These are phyloP conservation scores for Cyanoramphus novaezelandiae DNA, from an alignment of 2,113 vertebrate species.

Conservation along the genomic window DNA sequence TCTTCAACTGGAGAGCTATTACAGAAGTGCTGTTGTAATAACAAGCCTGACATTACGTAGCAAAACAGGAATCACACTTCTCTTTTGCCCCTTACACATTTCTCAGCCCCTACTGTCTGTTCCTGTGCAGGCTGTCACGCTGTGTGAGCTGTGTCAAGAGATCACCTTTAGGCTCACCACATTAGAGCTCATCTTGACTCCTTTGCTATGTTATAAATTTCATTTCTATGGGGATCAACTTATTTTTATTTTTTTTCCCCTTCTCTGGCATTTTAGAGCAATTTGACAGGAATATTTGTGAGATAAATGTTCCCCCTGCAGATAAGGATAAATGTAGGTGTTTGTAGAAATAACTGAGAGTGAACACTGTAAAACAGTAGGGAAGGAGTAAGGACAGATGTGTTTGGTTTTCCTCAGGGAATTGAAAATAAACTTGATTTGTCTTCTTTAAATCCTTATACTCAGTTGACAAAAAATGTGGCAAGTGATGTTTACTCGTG, in stretches of 20 bases:
- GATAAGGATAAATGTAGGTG: constrained; percentile 25
- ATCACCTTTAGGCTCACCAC: neutral
- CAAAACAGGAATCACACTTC: neutral
- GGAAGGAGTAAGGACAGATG: constrained; percentile 49
- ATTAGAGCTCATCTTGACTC: neutral
- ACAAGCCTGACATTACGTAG: neutral
- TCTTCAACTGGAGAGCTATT: neutral
- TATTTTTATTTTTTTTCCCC: neutral
- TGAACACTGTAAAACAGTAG: constrained; percentile 1
- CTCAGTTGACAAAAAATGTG: neutral
- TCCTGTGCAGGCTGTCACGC: neutral
- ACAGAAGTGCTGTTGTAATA: neutral
- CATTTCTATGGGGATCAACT: neutral
- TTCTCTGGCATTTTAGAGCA: neutral
- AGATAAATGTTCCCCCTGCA: constrained; percentile 14
- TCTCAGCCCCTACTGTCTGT: neutral
- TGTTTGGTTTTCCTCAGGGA: constrained; percentile 56
- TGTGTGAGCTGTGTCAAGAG: rapidly evolving
- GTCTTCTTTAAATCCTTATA: constrained; percentile 56
- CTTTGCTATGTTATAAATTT: neutral
- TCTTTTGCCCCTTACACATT: neutral
- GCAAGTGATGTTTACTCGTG: constrained; percentile 29
- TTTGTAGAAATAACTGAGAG: constrained; percentile 46
- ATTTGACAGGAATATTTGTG: neutral
- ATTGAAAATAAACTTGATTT: constrained; percentile 59